Evolutionary conservation across 2,888 invertebrate species (phyloP).

Genomic region (Adelognathus sp.): DNA sequence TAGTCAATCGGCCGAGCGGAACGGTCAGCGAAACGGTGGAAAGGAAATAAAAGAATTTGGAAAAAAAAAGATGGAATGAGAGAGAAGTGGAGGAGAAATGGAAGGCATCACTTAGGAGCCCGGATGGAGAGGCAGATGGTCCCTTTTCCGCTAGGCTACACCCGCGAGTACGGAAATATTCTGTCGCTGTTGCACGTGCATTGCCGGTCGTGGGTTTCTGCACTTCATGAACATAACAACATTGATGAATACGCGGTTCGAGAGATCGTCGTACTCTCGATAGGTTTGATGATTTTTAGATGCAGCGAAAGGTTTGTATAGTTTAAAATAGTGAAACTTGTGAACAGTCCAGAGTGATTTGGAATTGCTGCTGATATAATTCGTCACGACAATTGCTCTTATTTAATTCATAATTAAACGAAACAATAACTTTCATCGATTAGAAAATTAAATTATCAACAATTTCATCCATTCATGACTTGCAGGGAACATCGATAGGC

Average conservation of each 20-base stretch:
- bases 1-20: slow-evolving; percentile 67
- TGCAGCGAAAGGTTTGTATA: not conserved
- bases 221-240: not conserved
- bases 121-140: slow-evolving; percentile 59
- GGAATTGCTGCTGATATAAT: not conserved
- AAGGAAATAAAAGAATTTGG: slow-evolving; percentile 31
- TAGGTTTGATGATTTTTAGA: not conserved
- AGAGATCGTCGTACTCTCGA: slow-evolving; percentile 20
- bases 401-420: too few relatives aligned
- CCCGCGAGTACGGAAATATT: slow-evolving; percentile 57
- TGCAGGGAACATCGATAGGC: not conserved
- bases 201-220: not conserved
- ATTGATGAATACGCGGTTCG: slow-evolving; percentile 27
- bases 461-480: too few relatives aligned
- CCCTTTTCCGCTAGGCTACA: slow-evolving; percentile 64
- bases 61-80: slow-evolving; percentile 3
- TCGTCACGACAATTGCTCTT: not conserved
- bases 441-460: too few relatives aligned
- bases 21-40: slow-evolving; percentile 67
- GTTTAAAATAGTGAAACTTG: not conserved
- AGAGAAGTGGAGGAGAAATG: slow-evolving; percentile 31
- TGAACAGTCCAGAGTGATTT: not conserved
- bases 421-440: too few relatives aligned
- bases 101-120: slow-evolving; percentile 14
- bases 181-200: slow-evolving; percentile 35